phyloP scores from a whole-genome alignment of 30 jellyfish, hydroid and myxozoan genomes.

The Clytia hemisphaerica region DNA sequence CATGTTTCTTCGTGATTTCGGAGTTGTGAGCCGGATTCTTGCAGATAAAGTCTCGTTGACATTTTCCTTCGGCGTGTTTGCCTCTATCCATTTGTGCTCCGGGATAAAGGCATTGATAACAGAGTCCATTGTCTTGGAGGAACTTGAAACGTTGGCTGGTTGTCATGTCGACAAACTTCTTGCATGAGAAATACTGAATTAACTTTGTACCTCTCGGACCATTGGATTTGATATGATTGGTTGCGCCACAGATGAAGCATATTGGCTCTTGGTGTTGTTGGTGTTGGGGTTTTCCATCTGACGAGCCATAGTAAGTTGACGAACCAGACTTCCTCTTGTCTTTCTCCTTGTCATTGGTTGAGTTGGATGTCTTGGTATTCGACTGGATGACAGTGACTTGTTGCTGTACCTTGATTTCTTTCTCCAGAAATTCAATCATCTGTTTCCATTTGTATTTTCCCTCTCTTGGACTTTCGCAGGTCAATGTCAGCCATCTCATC shows the following conservation, averaged over 20 bases:
- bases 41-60: conserved; percentile 8
- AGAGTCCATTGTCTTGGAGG: conserved; percentile 8
- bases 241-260: conserved; percentile 5
- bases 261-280: conserved; percentile 3
- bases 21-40: conserved; percentile 1
- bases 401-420: background rate
- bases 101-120: conserved; percentile 10
- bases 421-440: background rate
- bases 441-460: too few species aligned
- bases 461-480: background rate
- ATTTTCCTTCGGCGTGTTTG: conserved; percentile 7
- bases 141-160: too few species aligned
- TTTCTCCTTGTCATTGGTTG: too few species aligned
- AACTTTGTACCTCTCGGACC: too few species aligned
- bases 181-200: too few species aligned
- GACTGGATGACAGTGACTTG: background rate
- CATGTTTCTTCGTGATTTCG: background rate
- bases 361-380: background rate
- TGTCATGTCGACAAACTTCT: too few species aligned
- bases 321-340: too few species aligned
- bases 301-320: too few species aligned
- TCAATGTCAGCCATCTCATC: background rate
- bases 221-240: too few species aligned
- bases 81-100: background rate
- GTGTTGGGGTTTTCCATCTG: too few species aligned